phyloP scores from a whole-genome alignment of 2,113 vertebrate species.

The Mus musculus region DNA sequence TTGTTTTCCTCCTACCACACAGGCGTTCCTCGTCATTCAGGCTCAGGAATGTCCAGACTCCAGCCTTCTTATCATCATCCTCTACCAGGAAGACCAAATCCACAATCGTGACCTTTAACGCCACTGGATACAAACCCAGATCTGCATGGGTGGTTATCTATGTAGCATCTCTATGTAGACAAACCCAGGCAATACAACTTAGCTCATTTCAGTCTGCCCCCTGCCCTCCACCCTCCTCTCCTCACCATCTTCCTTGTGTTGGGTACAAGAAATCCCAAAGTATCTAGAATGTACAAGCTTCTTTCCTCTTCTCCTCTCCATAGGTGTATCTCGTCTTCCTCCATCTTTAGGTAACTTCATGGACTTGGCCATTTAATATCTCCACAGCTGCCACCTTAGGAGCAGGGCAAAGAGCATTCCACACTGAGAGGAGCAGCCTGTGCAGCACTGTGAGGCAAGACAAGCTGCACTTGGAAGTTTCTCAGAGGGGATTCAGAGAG shows the following conservation, averaged over 20 bases:
- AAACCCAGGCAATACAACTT: neutral
- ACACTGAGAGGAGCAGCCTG: neutral
- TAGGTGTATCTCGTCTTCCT: neutral
- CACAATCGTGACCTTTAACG: neutral
- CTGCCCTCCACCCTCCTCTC: neutral
- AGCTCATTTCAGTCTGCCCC: neutral
- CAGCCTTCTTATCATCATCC: neutral
- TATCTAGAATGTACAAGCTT: neutral
- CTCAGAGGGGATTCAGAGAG: neutral
- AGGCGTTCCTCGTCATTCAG: neutral
- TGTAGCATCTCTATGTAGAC: neutral
- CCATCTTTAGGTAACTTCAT: neutral
- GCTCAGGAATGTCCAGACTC: neutral
- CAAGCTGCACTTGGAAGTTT: neutral
- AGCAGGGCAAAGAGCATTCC: neutral
- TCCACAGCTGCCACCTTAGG: neutral
- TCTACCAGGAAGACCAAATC: neutral
- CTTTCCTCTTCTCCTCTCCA: neutral
- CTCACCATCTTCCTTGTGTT: neutral
- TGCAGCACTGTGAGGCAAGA: neutral
- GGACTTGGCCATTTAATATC: neutral
- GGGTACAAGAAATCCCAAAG: neutral
- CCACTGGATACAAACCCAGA: neutral
- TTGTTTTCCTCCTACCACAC: neutral
- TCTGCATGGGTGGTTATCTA: neutral